A percentile compares a stretch with the other conserved stretches of the same genome.
These are phyloP conservation scores for Phrynocephalus vlangalii DNA, from an alignment of 2,797 vertebrate species.

Conservation along the genomic window DNA sequence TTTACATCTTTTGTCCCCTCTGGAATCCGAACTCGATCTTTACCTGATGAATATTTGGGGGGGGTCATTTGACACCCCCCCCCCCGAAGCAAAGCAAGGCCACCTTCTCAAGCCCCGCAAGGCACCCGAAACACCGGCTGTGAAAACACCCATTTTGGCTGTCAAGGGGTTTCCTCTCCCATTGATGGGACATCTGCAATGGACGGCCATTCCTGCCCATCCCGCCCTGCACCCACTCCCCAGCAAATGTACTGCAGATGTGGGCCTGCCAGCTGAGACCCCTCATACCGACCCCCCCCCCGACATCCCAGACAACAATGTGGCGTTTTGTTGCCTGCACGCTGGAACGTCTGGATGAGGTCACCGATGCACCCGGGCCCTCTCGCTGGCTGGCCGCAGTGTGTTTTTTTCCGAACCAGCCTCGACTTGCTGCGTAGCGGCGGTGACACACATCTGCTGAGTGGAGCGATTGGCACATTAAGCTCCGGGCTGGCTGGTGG, in stretches of 20 bases:
- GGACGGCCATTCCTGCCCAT: background rate
- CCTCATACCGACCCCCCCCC: slow-evolving; percentile 39
- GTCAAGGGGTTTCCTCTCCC: no score
- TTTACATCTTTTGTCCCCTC: no score
- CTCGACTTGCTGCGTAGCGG: slow-evolving; percentile 84
- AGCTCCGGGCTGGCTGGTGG: slow-evolving; percentile 91
- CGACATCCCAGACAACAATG: slow-evolving; percentile 75
- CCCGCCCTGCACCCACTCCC: background rate
- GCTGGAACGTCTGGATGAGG: slow-evolving; percentile 85
- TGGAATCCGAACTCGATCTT: no score
- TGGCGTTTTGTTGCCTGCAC: slow-evolving; percentile 74
- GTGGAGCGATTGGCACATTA: slow-evolving; percentile 84
- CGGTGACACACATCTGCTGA: slow-evolving; percentile 95
- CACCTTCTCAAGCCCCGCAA: background rate
- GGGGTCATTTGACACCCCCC: background rate
- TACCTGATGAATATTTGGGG: no score
- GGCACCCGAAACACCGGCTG: no score
- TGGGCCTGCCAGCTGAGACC: background rate
- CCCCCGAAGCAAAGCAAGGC: background rate
- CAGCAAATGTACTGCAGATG: background rate
- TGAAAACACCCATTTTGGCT: no score
- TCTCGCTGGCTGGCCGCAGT: background rate
- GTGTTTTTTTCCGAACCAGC: slow-evolving; percentile 84
- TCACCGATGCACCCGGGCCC: slow-evolving; percentile 80
- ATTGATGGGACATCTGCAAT: no score